Evolutionary conservation across 2,888 invertebrate genomes (phyloP), one percentile per base, ranked within the genome.

Genomic region (Gymnosoma rotundatum): DNA sequence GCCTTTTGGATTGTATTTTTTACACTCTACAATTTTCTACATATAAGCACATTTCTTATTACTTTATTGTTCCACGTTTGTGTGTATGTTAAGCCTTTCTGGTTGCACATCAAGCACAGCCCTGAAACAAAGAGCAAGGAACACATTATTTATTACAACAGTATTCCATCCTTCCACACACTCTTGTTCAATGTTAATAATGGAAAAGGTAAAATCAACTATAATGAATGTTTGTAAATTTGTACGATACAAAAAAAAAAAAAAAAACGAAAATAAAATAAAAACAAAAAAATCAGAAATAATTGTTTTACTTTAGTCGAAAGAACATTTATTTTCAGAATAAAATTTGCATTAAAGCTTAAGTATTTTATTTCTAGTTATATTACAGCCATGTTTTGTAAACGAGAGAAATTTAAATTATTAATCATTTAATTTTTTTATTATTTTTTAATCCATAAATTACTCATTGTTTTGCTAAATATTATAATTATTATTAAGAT

Each of bases 131-230:
- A 18, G 16, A 48, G 48, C 63, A 14, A 50, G 64, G 48, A 58
- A 61, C 21, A 67, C 66, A 66, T 58, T 76, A 76, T 76, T 76
- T 76, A 76, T 67, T 66, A 50, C 48, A 60, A 60, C 58, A 38
- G 50, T 67, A 48, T 66, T 58, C 48, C 42, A 12, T 14, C 32
- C 42, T 14, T 14, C 32, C 10, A 73, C 38, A 56, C 16, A 48
- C 45, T 48, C 45, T 16, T 7, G 14, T 48, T 6, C 45, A 48
- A 48, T 48, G 16, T 16, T 3, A 16, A n/a, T 14, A 48, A 12
- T 14, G 16, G 6, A 48, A 48, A 48, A 48, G 45, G 45, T 48
- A 48, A 48, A 14, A 14, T 48, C 45, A 48, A 48, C 45, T 48
- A 12, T 5, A 48, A 6, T 48, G 6, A 48, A n/a, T 12, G 45